These are phyloP conservation scores for Solenopsis invicta DNA, from an alignment of 1,140 invertebrate genomes.

Conservation along the genomic window DNA sequence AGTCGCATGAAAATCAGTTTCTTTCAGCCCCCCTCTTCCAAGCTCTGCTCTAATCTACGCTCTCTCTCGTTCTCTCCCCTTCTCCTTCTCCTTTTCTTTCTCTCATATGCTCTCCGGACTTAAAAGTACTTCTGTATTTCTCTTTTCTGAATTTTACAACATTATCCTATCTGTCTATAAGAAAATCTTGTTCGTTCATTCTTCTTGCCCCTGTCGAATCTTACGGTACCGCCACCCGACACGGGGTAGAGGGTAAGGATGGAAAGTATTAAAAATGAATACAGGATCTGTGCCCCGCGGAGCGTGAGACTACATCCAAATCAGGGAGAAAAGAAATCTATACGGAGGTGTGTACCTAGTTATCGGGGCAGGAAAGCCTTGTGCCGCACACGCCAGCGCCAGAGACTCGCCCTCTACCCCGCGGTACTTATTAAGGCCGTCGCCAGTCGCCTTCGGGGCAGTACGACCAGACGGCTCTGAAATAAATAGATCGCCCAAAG, in stretches of 20 bases:
- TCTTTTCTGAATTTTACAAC: neutral
- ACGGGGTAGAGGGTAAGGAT: conserved; percentile 80
- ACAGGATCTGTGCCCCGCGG: conserved; percentile 72
- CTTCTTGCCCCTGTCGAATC: conserved; percentile 62
- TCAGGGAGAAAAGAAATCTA: conserved; percentile 65
- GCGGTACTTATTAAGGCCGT: conserved; percentile 81
- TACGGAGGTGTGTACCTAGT: conserved; percentile 80
- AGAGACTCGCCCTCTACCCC: conserved; percentile 81
- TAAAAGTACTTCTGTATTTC: conserved; percentile 11
- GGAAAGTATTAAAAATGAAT: conserved; percentile 71
- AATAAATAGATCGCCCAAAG: conserved; percentile 80
- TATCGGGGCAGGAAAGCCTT: conserved; percentile 88
- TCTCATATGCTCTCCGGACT: neutral
- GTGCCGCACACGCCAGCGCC: conserved; percentile 90
- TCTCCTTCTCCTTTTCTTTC: conserved; percentile 36
- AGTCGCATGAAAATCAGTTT: conserved; percentile 4
- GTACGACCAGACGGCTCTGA: conserved; percentile 90
- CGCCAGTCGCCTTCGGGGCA: conserved; percentile 87
- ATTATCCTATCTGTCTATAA: conserved; percentile 1
- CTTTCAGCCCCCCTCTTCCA: neutral
- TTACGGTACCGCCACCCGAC: conserved; percentile 76
- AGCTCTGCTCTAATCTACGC: conserved; percentile 13
- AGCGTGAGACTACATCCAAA: conserved; percentile 70
- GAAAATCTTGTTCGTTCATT: neutral
- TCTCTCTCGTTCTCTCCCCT: conserved; percentile 39